A percentile compares a stretch with the other conserved stretches of the same genome.
phyloP scores from a whole-genome alignment of 1,140 invertebrate genomes.

The Brachionus plicatilis region DNA sequence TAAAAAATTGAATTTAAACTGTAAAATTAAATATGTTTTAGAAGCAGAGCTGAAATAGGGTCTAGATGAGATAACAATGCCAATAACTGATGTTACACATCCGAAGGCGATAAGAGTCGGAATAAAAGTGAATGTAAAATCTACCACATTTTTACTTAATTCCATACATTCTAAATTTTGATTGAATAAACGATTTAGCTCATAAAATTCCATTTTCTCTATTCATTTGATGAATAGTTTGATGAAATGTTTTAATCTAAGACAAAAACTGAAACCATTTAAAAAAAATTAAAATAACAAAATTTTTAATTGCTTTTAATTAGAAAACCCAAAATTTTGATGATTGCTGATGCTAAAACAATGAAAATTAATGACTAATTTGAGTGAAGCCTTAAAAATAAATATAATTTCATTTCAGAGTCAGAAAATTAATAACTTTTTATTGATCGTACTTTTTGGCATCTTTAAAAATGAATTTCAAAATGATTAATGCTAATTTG shows the following conservation, averaged over 20 bases:
- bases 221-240: background rate
- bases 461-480: background rate
- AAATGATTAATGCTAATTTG: background rate
- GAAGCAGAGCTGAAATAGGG: conserved; percentile 17
- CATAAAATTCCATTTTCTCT: conserved; percentile 37
- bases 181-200: conserved; percentile 29
- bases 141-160: background rate
- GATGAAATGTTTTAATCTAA: background rate
- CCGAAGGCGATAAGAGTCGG: background rate
- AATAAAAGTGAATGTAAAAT: background rate
- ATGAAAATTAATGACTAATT: background rate
- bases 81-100: background rate
- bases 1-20: conserved; percentile 19
- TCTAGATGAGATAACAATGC: background rate
- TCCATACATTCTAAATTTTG: background rate
- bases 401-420: background rate
- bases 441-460: background rate
- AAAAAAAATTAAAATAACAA: background rate
- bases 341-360: no score
- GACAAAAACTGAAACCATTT: background rate
- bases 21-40: background rate
- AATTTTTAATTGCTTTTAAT: background rate
- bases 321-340: background rate
- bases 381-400: background rate
- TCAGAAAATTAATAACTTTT: background rate